Evolutionary conservation across 2,888 invertebrate species (phyloP).

Genomic region (Pantelozetes paolii): DNA sequence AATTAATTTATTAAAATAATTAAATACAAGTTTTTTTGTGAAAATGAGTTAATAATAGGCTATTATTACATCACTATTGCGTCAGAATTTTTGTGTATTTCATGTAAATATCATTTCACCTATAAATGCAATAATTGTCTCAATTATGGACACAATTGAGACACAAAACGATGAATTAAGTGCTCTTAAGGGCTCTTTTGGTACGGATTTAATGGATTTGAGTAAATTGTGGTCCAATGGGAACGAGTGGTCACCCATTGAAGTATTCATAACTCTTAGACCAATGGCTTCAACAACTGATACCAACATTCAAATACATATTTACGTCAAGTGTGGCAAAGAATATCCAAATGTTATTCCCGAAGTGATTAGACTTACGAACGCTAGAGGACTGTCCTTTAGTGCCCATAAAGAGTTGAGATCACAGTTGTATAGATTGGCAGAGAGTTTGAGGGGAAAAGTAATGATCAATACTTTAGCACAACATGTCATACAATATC

Average conservation of each 20-base stretch:
- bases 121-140: not conserved
- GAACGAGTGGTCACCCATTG: slow-evolving; percentile 69
- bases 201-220: slow-evolving; percentile 52
- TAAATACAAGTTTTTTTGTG: too few species aligned
- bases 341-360: slow-evolving; percentile 77
- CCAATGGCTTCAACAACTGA: slow-evolving; percentile 73
- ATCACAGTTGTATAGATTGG: slow-evolving; percentile 61
- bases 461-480: slow-evolving; percentile 80
- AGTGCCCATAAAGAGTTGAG: slow-evolving; percentile 63
- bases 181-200: slow-evolving; percentile 60
- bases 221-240: slow-evolving; percentile 44
- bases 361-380: slow-evolving; percentile 61
- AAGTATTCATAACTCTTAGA: slow-evolving; percentile 66
- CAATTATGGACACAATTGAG: slow-evolving; percentile 52
- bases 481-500: slow-evolving; percentile 69
- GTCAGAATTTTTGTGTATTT: too few species aligned
- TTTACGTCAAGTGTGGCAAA: slow-evolving; percentile 68
- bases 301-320: slow-evolving; percentile 64
- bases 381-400: slow-evolving; percentile 73
- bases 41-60: too few species aligned
- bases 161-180: slow-evolving; percentile 80
- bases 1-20: too few species aligned
- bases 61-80: too few species aligned
- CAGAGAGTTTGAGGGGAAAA: slow-evolving; percentile 64
- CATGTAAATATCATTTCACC: too few species aligned